Evolutionary conservation across 2,888 invertebrate species (phyloP), one percentile per base, ranked within the genome.

Genomic region (Petrolisthes manimaculis): DNA sequence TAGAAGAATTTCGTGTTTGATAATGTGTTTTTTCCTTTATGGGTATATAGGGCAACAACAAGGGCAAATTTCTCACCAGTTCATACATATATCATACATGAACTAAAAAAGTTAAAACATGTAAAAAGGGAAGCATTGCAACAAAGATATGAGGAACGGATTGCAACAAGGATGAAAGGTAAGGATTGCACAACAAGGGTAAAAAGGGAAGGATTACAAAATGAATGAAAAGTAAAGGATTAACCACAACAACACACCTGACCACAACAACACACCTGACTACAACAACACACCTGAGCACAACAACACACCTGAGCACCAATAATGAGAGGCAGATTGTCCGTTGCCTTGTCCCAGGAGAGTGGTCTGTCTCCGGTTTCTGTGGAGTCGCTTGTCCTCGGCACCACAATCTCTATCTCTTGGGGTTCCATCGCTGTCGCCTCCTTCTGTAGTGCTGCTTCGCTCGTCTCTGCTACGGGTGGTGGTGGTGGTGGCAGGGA

Each of bases 341-440:
- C 87, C 5, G 69, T 24, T 14, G 87, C 78, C 67, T 83, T 87
- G 83, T 87, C 87, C 87, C 87, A 87, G 9, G 87, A 87, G 71
- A 87, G 87, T 21, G 87, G 87, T 79, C 87, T 77, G 55, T 83
- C 87, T 55, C 71, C 87, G 37, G 37, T 37, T 37, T 37, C 37
- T 1, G 37, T 37, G 1, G 37, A 37, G 37, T 37, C 37, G 2
- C 37, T 37, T 37, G 37, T 37, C 37, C 37, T 37, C 37, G 37
- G 37, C 37, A 37, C 37, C 37, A 37, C 37, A 37, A 37, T 37
- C 37, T 37, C 37, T 37, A 37, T 2, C 37, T 37, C 37, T 37
- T 37, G 37, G 37, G 37, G 37, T 37, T 37, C 37, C 37, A 1
- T 37, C 37, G 37, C 74, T 53, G 53, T 61, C 18, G 78, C 61